Percentiles rank a stretch among this genome's conserved stretches.
These are phyloP conservation scores for Danaus chrysippus DNA, from an alignment of 2,888 invertebrate species.

Conservation along the genomic window DNA sequence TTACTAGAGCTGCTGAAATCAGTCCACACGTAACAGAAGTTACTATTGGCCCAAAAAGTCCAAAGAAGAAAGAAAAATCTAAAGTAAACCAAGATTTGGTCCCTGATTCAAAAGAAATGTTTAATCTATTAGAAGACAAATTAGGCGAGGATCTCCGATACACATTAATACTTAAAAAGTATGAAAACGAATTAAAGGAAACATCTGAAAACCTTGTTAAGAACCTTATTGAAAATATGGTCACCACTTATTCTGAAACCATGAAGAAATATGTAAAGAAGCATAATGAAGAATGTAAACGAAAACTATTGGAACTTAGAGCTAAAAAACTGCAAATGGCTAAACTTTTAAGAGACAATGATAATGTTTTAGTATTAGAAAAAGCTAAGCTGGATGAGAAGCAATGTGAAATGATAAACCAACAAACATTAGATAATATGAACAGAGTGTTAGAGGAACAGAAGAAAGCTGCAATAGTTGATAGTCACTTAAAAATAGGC, in stretches of 20 bases:
- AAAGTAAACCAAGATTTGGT: conserved; percentile 29
- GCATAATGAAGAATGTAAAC: conserved; percentile 58
- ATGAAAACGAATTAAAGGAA: conserved; percentile 53
- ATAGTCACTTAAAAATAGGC: conserved; percentile 78
- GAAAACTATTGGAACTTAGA: conserved; percentile 64
- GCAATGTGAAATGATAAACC: conserved; percentile 64
- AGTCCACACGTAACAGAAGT: conserved; percentile 72
- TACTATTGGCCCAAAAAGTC: conserved; percentile 72
- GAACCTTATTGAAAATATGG: conserved; percentile 59
- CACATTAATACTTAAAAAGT: conserved; percentile 57
- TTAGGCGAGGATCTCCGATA: conserved; percentile 56
- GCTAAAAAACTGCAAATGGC: conserved; percentile 59
- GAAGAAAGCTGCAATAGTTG: conserved; percentile 65
- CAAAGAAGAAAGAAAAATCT: conserved; percentile 37
- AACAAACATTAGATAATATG: conserved; percentile 68
- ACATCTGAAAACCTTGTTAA: conserved; percentile 51
- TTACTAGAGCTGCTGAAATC: conserved; percentile 78
- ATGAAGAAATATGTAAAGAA: conserved; percentile 54
- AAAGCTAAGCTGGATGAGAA: conserved; percentile 72
- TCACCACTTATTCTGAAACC: conserved; percentile 53
- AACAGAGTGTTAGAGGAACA: conserved; percentile 73
- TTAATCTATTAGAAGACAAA: conserved; percentile 51
- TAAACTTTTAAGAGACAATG: conserved; percentile 70
- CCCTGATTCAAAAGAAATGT: conserved; percentile 45
- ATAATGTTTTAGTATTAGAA: conserved; percentile 65